These are phyloP conservation scores for Spodoptera exigua DNA, from an alignment of 2,888 invertebrate species.

Conservation along the genomic window DNA sequence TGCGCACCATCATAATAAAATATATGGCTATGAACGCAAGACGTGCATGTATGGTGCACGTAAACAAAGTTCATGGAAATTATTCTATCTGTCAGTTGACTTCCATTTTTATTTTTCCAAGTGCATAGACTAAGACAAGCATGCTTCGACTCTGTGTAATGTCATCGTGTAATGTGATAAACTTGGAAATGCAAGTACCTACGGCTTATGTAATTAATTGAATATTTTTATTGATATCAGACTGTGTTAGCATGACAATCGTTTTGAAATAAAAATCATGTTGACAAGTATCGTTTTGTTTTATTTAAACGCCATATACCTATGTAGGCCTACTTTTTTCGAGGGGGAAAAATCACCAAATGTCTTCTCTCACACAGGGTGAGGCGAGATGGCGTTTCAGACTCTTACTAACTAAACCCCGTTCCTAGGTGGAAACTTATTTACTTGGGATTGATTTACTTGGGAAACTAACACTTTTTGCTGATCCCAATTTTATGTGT, in stretches of 20 bases:
- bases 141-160: constrained; percentile 37
- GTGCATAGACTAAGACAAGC: not conserved
- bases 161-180: constrained; percentile 52
- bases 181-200: constrained; percentile 27
- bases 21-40: too few species aligned
- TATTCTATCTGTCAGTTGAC: constrained; percentile 18
- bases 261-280: constrained; percentile 57
- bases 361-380: too few species aligned
- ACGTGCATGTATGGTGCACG: not conserved
- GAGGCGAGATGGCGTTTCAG: too few species aligned
- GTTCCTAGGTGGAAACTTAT: too few species aligned
- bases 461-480: too few species aligned
- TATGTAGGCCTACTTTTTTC: too few species aligned
- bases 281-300: constrained; percentile 44
- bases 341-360: too few species aligned
- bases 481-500: too few species aligned
- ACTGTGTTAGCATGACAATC: constrained; percentile 48
- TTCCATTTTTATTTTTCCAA: constrained; percentile 11
- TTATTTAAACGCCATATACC: constrained; percentile 25
- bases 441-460: too few species aligned
- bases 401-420: too few species aligned
- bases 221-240: constrained; percentile 49
- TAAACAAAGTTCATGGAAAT: too few species aligned
- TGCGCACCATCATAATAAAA: too few species aligned
- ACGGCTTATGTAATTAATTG: constrained; percentile 51